Evolutionary conservation across 2,797 vertebrate species (phyloP).

Genomic region (Taenioides sp.): DNA sequence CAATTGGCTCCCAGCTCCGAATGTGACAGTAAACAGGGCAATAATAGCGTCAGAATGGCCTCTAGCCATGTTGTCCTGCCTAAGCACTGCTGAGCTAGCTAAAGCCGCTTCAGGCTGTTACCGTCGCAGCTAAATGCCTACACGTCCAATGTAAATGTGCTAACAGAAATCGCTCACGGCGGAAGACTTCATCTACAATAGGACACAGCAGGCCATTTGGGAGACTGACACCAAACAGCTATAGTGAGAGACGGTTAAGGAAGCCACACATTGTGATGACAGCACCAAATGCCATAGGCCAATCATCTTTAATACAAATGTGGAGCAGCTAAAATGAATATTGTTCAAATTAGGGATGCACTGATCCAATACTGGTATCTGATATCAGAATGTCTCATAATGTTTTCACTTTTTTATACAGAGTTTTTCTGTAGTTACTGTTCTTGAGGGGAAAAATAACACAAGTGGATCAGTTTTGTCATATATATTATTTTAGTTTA

Average conservation of each 20-base stretch:
- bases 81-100: constrained; percentile 23
- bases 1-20: constrained; percentile 4
- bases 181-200: constrained; percentile 11
- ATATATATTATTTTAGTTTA: too few relatives aligned
- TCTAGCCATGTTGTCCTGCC: constrained; percentile 20
- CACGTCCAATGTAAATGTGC: constrained; percentile 23
- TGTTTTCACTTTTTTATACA: too few relatives aligned
- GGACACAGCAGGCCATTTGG: constrained; percentile 10
- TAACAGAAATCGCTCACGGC: constrained; percentile 5
- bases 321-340: too few relatives aligned
- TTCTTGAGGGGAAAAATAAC: too few relatives aligned
- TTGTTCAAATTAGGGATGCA: too few relatives aligned
- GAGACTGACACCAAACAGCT: constrained; percentile 8
- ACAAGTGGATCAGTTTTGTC: too few relatives aligned
- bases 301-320: too few relatives aligned
- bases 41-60: constrained; percentile 12
- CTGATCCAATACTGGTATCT: too few relatives aligned
- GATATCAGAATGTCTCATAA: too few relatives aligned
- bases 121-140: constrained; percentile 17
- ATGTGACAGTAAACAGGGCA: constrained; percentile 15
- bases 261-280: neutral
- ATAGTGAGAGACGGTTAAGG: constrained; percentile 1
- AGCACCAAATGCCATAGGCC: too few relatives aligned
- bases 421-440: too few relatives aligned
- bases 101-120: constrained; percentile 16